Evolutionary conservation across 2,797 vertebrate species (phyloP).

Genomic region (Dromococcyx pavoninus): DNA sequence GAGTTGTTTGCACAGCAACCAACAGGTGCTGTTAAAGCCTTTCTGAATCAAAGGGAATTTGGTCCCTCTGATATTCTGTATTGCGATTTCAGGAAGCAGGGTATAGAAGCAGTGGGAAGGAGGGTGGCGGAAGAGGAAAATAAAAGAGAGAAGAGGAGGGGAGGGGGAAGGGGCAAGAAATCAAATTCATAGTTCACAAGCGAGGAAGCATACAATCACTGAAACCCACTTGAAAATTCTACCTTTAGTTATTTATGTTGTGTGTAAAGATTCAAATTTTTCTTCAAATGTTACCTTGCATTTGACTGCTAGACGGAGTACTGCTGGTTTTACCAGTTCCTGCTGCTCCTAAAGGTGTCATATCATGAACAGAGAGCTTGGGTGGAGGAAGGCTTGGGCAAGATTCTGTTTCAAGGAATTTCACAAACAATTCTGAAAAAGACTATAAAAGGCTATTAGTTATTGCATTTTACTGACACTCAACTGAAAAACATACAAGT

Average conservation of each 20-base stretch:
- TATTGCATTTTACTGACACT: neutral
- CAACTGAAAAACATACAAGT: neutral
- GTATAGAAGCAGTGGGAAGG: neutral
- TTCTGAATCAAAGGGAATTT: neutral
- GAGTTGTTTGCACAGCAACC: neutral
- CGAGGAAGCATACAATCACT: neutral
- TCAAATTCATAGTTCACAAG: neutral
- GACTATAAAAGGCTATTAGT: constrained; percentile 79
- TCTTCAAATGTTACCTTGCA: constrained; percentile 77
- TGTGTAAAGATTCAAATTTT: neutral
- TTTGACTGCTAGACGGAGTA: constrained; percentile 23
- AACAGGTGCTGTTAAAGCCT: neutral
- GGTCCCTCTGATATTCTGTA: neutral
- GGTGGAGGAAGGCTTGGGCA: constrained; percentile 85
- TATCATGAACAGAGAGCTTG: constrained; percentile 84
- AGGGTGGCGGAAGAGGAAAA: neutral
- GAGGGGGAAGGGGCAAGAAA: neutral
- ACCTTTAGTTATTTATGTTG: neutral
- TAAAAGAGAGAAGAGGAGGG: neutral
- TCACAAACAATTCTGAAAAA: constrained; percentile 97
- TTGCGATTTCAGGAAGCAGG: neutral
- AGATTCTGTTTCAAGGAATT: constrained; percentile 95
- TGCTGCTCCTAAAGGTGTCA: constrained; percentile 83
- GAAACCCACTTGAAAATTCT: neutral
- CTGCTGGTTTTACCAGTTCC: constrained; percentile 69